Evolutionary conservation across 2,797 vertebrate genomes (phyloP), one percentile per base, ranked within the genome.

Genomic region (Diplodus puntazzo): DNA sequence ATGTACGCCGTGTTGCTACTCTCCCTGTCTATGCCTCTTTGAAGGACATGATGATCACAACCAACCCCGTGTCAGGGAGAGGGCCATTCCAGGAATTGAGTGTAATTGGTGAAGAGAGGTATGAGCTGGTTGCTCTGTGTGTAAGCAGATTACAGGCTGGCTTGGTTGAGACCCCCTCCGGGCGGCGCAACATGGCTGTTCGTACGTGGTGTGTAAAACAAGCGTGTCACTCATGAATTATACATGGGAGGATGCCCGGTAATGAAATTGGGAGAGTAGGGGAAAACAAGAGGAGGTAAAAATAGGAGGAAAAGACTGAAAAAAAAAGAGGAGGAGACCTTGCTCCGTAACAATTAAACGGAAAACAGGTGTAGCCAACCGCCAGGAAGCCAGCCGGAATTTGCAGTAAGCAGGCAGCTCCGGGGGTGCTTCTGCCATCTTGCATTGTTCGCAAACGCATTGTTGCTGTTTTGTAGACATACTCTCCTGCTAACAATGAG

Each of bases 171-270:
- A 90, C 82, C 88, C 88, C 90, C 89, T 84, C 73, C 83, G 91
- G 92, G 90, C 48, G 30, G 73, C 83, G 72, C 85, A 88, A 92
- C 87, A 90, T 89, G 87, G 87, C 80, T 83, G 90, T 85, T 83
- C 86, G 81, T 92, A 90, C 89, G 88, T 83, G 91, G 90, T 83
- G 87, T 94, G 92, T 94, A 92, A 91, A 94, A 93, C 92, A 94
- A 95, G 92, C 87, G 73, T 92, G 93, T 88, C 80, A 69, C 82
- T 89, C 85, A 93, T 95, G 94, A 94, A 95, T 95, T 92, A 94
- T 87, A 91, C 93, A 95, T 92, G 81, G 87, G 76, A 82, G 77
- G 71, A 92, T 88, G 89, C 80, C 85, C 85, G 79, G 81, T 80
- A 84, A 92, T 92, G 85, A 92, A 93, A 94, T 84, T 89, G 86